Percentiles rank a stretch among this genome's conserved stretches.
phyloP scores from a whole-genome alignment of 2,888 invertebrate genomes.

The Protodeltote pygarga region DNA sequence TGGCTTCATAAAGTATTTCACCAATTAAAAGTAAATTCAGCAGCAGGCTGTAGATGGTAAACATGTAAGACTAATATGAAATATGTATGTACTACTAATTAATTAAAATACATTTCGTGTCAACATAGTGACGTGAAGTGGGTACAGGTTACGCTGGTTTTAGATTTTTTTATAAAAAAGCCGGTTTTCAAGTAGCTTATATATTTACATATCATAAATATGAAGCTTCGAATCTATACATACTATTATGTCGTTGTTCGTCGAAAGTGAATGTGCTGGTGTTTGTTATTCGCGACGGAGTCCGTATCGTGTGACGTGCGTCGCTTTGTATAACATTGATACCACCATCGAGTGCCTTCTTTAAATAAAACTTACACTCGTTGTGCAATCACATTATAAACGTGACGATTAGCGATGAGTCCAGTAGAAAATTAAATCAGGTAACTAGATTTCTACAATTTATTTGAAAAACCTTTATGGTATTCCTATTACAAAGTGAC shows the following conservation, averaged over 20 bases:
- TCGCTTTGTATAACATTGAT: conserved; percentile 64
- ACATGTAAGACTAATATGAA: conserved; percentile 46
- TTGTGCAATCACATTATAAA: conserved; percentile 52
- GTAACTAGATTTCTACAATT: conserved; percentile 2
- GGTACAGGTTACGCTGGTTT: conserved; percentile 53
- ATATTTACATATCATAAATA: conserved; percentile 44
- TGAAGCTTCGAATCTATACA: conserved; percentile 57
- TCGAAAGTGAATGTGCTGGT: conserved; percentile 83
- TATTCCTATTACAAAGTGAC: neutral
- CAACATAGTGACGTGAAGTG: conserved; percentile 45
- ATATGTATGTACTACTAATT: conserved; percentile 41
- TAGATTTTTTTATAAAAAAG: conserved; percentile 45
- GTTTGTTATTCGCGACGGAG: conserved; percentile 76
- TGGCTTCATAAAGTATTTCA: conserved; percentile 54
- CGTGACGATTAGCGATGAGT: conserved; percentile 22
- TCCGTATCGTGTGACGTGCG: conserved; percentile 68
- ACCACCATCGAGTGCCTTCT: conserved; percentile 46
- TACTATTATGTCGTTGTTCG: conserved; percentile 68
- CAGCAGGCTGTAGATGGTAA: too few relatives aligned
- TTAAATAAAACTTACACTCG: conserved; percentile 49
- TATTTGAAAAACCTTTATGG: neutral
- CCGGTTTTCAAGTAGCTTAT: conserved; percentile 53
- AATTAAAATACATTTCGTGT: conserved; percentile 37
- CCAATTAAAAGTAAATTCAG: conserved; percentile 46
- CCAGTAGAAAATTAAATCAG: conserved; percentile 2